Conservation (phyloP, 2,797 vertebrate species). For the Garrulus glandarius region DNA sequence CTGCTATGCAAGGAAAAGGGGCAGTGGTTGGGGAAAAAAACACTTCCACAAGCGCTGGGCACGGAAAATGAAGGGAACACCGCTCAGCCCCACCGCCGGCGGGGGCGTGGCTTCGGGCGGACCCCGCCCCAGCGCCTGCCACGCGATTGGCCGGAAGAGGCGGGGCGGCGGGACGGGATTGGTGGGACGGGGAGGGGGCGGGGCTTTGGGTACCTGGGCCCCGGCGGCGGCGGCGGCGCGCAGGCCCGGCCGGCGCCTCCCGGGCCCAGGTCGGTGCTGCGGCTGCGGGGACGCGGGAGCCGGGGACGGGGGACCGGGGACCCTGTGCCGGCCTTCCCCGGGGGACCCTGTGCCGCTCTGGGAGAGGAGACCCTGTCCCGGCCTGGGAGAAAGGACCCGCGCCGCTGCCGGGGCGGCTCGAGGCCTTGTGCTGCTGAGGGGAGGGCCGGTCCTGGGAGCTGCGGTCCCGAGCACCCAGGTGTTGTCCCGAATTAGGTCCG, state of each 20-base stretch:
- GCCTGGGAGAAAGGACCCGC: background rate
- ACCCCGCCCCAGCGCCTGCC: accelerated
- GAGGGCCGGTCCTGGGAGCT: background rate
- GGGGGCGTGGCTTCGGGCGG: accelerated
- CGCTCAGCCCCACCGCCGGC: accelerated
- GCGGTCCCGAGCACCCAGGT: accelerated
- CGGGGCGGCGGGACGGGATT: background rate
- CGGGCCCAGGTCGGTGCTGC: background rate
- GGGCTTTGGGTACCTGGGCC: background rate
- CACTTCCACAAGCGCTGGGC: accelerated
- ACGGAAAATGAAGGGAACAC: accelerated
- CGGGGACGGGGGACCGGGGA: background rate
- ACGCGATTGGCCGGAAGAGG: background rate
- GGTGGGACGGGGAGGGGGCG: background rate
- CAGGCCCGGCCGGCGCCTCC: background rate
- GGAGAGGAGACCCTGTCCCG: accelerated
- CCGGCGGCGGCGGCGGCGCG: background rate
- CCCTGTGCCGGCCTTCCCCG: no score
- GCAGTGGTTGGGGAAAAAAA: accelerated
- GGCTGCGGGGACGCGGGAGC: background rate
- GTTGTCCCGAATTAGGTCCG: accelerated
- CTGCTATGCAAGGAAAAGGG: accelerated
- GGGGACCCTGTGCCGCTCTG: no score
- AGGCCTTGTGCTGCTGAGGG: background rate
- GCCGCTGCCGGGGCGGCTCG: no score